phyloP scores from a whole-genome alignment of 2,888 invertebrate species.

The Acanthoscelides obtectus region DNA sequence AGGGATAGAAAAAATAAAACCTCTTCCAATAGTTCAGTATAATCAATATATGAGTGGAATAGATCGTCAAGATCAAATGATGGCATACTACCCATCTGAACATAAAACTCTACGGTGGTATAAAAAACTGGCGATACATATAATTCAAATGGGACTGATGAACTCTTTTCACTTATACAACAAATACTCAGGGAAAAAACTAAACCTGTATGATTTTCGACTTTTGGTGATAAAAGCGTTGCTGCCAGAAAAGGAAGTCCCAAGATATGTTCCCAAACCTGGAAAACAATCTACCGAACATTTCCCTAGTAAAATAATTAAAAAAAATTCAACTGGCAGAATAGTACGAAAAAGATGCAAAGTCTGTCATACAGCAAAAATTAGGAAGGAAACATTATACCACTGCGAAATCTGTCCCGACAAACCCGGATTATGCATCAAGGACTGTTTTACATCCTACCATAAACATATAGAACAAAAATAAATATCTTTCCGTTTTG shows the following conservation, averaged over 20 bases:
- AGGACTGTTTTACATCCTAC: not conserved
- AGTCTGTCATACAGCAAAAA: not conserved
- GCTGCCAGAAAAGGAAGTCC: no score
- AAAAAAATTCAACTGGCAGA: not conserved
- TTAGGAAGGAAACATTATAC: not conserved
- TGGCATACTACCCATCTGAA: conserved; percentile 8
- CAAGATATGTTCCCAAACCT: no score
- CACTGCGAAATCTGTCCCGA: not conserved
- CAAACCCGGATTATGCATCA: not conserved
- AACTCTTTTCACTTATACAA: conserved; percentile 11
- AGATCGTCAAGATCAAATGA: no score
- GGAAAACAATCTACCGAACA: not conserved
- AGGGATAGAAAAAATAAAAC: no score
- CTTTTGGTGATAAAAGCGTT: not conserved
- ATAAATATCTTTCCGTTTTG: no score
- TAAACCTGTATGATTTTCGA: conserved; percentile 1
- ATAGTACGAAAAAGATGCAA: not conserved
- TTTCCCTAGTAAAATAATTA: not conserved
- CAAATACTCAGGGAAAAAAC: conserved; percentile 5
- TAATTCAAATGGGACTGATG: conserved; percentile 10
- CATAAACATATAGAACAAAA: not conserved
- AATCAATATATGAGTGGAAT: conserved; percentile 12
- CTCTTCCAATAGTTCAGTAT: conserved; percentile 2
- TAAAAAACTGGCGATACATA: conserved; percentile 13
- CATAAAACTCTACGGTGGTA: conserved; percentile 12